phyloP scores from a whole-genome alignment of 1,140 invertebrate genomes.

The Helicoverpa zea region DNA sequence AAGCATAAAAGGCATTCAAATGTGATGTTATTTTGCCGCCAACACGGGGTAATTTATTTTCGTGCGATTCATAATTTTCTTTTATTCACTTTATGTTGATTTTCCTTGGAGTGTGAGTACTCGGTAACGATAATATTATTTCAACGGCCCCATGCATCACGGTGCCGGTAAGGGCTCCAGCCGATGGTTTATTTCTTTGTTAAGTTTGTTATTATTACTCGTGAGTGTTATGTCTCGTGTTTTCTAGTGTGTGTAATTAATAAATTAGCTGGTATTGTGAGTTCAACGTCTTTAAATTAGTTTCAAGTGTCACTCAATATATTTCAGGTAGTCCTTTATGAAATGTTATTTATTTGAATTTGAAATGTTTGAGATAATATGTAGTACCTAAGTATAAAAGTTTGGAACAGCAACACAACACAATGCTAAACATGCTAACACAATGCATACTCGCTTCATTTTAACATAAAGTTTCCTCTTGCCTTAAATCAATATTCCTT shows the following conservation, averaged over 20 bases:
- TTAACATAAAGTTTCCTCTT: too few relatives aligned
- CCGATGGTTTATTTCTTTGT: slow-evolving; percentile 74
- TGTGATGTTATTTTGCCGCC: slow-evolving; percentile 87
- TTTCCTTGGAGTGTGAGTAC: slow-evolving; percentile 83
- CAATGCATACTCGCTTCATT: too few relatives aligned
- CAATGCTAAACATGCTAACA: too few relatives aligned
- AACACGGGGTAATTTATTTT: slow-evolving; percentile 86
- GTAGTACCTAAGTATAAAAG: too few relatives aligned
- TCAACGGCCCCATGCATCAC: slow-evolving; percentile 84
- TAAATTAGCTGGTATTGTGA: slow-evolving; percentile 24
- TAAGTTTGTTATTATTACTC: slow-evolving; percentile 57
- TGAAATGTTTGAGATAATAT: too few relatives aligned
- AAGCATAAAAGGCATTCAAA: slow-evolving; percentile 87
- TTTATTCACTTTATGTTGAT: slow-evolving; percentile 87
- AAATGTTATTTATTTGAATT: too few relatives aligned
- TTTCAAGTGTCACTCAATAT: too few relatives aligned
- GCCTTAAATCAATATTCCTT: too few relatives aligned
- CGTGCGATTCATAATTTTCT: slow-evolving; percentile 86
- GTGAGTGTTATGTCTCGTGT: slow-evolving; percentile 35
- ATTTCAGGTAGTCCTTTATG: too few relatives aligned
- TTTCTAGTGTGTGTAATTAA: slow-evolving; percentile 33
- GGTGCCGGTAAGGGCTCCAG: slow-evolving; percentile 59
- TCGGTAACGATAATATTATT: slow-evolving; percentile 86
- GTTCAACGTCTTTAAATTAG: background rate
- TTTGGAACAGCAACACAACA: too few relatives aligned